Evolutionary conservation across 2,888 invertebrate species (phyloP), one percentile per base, ranked within the genome.

Genomic region (Allygus modestus): DNA sequence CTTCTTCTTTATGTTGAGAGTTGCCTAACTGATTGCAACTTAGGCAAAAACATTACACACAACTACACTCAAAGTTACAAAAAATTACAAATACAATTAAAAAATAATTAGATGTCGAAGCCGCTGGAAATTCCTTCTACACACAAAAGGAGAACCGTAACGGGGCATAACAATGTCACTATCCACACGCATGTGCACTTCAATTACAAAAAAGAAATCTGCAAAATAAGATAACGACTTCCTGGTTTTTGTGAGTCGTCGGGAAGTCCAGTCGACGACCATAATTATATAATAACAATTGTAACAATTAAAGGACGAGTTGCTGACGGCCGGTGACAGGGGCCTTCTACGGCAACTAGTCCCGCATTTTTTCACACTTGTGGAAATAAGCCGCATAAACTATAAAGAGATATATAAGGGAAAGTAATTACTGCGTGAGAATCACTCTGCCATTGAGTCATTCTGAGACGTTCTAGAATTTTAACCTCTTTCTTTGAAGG

Each of bases 191-290:
- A 65, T 28, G 28, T 65, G 28, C 28, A 54, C 7, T 65, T 58
- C n/a, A 81, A 81, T 79, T 54, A 79, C 20, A 81, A 81, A 26
- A 69, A 73, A 82, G 73, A 71, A 82, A 54, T 71, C 71, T 37
- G 37, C 82, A 82, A 82, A 82, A 71, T 82, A 46, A 71, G 69
- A 46, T 71, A 69, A 82, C 82, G 37, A 71, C 82, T 82, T 82
- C 82, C 82, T 73, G 82, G 41, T 82, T 54, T 71, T 82, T 71
- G 73, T 51, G 46, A 17, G 15, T 28, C 31, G 65, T 65, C 65
- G 26, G 31, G 28, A 65, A 65, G 58, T 23, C 58, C 26, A 58
- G 37, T 33, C 17, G 75, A 77, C 43, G 51, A 17, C 46, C 41
- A n/a, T 51, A 77, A 77, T 77, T 77, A 77, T 46, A 46, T 77